Percentiles rank a stretch among this genome's conserved stretches.
Evolutionary conservation across 2,113 vertebrate species (phyloP).

Genomic region (Pterocles burchelli): DNA sequence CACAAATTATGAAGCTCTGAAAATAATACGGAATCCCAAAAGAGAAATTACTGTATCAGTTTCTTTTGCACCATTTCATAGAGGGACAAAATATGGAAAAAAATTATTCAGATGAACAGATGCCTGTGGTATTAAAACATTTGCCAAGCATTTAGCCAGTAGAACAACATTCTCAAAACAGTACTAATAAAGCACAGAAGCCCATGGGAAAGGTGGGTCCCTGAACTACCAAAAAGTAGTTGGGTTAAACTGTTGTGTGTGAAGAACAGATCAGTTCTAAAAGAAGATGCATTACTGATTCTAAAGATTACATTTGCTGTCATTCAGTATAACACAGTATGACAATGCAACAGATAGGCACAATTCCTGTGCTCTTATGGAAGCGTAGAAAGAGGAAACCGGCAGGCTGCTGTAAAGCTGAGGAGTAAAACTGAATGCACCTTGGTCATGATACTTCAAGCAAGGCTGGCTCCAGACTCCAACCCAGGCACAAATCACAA

Average conservation of each 20-base stretch:
- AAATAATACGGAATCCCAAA: background rate
- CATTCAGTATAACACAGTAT: background rate
- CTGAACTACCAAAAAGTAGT: background rate
- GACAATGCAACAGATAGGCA: background rate
- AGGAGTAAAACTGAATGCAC: background rate
- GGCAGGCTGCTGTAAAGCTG: background rate
- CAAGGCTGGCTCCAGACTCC: background rate
- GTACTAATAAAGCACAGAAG: background rate
- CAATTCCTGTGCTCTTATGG: background rate
- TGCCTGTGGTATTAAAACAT: background rate
- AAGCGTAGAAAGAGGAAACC: background rate
- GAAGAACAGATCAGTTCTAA: background rate
- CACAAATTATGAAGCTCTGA: background rate
- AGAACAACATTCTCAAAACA: background rate
- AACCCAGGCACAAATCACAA: background rate
- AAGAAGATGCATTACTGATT: background rate
- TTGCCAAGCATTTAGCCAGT: background rate
- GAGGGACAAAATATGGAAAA: background rate
- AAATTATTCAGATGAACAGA: background rate
- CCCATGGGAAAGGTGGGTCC: background rate
- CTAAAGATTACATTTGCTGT: background rate
- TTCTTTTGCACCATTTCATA: background rate
- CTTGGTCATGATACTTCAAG: background rate
- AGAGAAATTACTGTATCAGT: background rate
- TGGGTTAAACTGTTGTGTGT: background rate